Base-by-base conservation (phyloP, 2,888 invertebrate genomes). In the Drosophila birchii region DNA sequence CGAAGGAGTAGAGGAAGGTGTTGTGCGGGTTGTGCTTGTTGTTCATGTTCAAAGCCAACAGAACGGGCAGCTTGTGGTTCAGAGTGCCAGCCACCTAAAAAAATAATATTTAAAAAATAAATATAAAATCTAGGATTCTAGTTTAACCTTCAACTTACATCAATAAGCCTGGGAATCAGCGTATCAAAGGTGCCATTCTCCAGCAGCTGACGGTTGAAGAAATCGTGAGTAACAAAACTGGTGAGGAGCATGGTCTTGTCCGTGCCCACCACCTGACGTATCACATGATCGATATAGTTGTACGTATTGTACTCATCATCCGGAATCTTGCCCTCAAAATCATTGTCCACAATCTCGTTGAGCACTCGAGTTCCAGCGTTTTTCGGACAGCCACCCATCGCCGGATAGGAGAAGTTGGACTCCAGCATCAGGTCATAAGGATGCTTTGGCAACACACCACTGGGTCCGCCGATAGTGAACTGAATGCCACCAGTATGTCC, bases 1-100 rank as follows among this genome's bases (percentile, higher is more conserved):
- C 93, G 68, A 94, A 94, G n/a, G 93, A 92, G 75, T 94, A 94
- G 38, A 93, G 90, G 68, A 92, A 94, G 2, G 93, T 93, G 23
- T 91, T 92, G 11, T 92, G 81, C 36, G 90, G 90, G 45, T 90
- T 79, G 64, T 89, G 85, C 53, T 89, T 90, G 39, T 92, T 91
- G 76, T 93, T 93, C 78, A 91, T 87, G 58, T 92, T 91, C 8
- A 93, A 84, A 1, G 93, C 93, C 69, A 92, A 81, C 26, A 93
- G 85, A 1, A 92, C 91, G 0, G 93, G 93, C 7, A 93, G 90
- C 88, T 94, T 94, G 72, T 94, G 91, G 56, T 93, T 90, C 11
- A 93, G 86, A 14, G 93, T 92, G 18, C 93, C 93, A 38, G 92
- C 91, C 11, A 94, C 91, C 94, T 94, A 76, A 18, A 82, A 56